Evolutionary conservation across 64 coral and sea anemone species (phyloP).

Genomic region (Stylophora pistillata): DNA sequence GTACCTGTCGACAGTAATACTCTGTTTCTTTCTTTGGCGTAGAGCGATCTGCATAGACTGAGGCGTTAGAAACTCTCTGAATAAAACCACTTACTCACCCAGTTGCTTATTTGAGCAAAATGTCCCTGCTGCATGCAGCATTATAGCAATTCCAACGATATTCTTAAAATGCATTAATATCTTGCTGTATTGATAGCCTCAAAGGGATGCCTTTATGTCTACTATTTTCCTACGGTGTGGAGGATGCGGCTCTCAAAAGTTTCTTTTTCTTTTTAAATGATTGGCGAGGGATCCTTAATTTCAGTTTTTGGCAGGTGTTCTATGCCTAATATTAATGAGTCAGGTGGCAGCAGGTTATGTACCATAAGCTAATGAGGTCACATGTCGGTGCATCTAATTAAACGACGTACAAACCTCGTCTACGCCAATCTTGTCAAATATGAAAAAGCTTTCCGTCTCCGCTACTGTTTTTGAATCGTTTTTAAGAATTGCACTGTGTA

Average conservation of each 20-base stretch:
- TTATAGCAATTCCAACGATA: background rate
- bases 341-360: too few species aligned
- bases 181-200: background rate
- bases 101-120: background rate
- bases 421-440: too few species aligned
- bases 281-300: too few species aligned
- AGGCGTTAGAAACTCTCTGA: background rate
- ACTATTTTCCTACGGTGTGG: background rate
- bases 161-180: background rate
- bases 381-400: too few species aligned
- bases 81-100: background rate
- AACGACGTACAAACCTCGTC: too few species aligned
- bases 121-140: background rate
- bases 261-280: too few species aligned
- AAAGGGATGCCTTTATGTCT: background rate
- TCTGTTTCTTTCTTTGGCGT: background rate
- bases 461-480: background rate
- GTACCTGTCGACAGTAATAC: background rate
- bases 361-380: too few species aligned
- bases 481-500: background rate
- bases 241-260: too few species aligned
- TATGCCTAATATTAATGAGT: too few species aligned
- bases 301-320: too few species aligned
- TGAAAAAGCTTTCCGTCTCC: too few species aligned
- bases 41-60: background rate